phyloP scores from a whole-genome alignment of 2,797 vertebrate species.

The Acipenser oxyrinchus region DNA sequence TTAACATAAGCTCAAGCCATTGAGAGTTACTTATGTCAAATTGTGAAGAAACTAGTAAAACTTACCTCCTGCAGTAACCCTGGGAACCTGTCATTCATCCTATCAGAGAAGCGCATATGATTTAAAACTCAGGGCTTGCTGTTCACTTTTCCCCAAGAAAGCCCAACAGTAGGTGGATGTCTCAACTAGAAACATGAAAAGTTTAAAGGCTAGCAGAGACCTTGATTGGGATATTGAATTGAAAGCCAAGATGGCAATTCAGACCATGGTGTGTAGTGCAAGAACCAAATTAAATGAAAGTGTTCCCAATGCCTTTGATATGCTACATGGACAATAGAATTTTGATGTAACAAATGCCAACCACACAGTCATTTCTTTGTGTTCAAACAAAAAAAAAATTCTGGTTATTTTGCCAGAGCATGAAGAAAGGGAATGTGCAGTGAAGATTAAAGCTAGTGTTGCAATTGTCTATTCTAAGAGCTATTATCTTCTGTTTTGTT shows the following conservation, averaged over 20 bases:
- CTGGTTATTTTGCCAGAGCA: slow-evolving; percentile 12
- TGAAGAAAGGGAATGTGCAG: slow-evolving; percentile 18
- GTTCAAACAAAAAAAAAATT: not conserved
- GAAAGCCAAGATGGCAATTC: not conserved
- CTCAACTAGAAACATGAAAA: not conserved
- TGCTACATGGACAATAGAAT: not conserved
- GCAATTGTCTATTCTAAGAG: slow-evolving; percentile 26
- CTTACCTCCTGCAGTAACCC: no score
- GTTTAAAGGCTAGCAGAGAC: not conserved
- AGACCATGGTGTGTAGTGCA: not conserved
- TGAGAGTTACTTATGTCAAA: no score
- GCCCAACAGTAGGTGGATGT: not conserved
- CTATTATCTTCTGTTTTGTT: not conserved
- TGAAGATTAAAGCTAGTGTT: slow-evolving; percentile 37
- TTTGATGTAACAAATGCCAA: not conserved
- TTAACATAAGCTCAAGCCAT: no score
- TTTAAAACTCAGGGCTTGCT: not conserved
- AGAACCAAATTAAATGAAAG: slow-evolving; percentile 11
- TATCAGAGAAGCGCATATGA: not conserved
- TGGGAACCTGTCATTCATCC: not conserved
- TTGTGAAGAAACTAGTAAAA: not conserved
- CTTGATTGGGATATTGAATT: not conserved
- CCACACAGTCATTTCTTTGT: not conserved
- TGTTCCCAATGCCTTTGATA: slow-evolving; percentile 8
- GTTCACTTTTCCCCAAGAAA: not conserved